phyloP scores from a whole-genome alignment of 2,797 vertebrate genomes.

The Sphenopsis melanotis region DNA sequence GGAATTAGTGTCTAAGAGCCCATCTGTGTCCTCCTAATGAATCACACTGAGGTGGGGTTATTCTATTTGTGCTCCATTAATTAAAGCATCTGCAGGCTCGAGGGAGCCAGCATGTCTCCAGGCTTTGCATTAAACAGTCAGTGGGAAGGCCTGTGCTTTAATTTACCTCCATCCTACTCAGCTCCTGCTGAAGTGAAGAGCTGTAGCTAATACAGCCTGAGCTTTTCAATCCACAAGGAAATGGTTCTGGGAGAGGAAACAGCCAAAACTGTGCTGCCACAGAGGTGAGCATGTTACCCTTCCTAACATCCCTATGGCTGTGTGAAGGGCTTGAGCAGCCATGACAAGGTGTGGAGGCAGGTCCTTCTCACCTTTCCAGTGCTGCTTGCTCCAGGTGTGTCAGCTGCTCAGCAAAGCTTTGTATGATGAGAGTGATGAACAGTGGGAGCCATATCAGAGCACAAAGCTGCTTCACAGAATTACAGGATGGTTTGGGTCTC shows the following conservation, averaged over 20 bases:
- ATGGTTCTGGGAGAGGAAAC: neutral
- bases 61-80: constrained; percentile 59
- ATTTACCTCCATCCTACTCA: neutral
- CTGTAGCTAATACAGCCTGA: neutral
- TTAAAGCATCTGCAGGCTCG: constrained; percentile 39
- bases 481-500: neutral
- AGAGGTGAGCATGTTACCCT: neutral
- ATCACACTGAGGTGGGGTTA: neutral
- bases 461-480: neutral
- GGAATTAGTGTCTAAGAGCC: neutral
- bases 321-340: neutral
- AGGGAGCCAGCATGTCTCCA: constrained; percentile 32
- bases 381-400: neutral
- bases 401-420: neutral
- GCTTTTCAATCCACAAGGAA: neutral
- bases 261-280: neutral
- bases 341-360: neutral
- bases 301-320: neutral
- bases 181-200: neutral
- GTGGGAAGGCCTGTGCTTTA: constrained; percentile 13
- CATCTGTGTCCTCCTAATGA: constrained; percentile 57
- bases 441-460: neutral
- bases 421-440: neutral
- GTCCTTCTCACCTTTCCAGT: neutral
- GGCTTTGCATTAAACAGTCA: constrained; percentile 35